Base-by-base conservation (phyloP, 53 echinoderm and acorn worm species). In the Arbacia lixula region DNA sequence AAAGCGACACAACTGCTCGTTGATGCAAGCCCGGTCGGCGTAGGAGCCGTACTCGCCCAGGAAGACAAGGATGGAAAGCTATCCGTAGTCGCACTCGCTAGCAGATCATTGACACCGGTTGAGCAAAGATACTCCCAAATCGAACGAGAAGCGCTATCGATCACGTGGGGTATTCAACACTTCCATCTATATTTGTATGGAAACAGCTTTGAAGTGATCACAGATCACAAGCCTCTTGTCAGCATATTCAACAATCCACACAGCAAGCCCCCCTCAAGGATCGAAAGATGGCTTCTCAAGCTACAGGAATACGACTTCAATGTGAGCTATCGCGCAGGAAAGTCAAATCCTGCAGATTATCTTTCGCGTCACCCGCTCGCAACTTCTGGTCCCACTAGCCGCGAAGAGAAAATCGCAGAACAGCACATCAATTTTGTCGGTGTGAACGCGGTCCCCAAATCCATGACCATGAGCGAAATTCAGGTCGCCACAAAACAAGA, bases 161-260 rank as follows among this genome's bases (percentile, higher is more conserved):
- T 90, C 16, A 80, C 65, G 26, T 88, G 82, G 80, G 89, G 39
- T 16, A 25, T 84, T 1, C 29, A 29, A 3, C 86, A 86, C 52
- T 91, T 91, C 53, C 86, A 88, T 20, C 41, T 93, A 12, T 91
- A 88, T 53, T 28, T 88, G 22, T 81, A 77, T 51, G 90, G 88
- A 8, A 83, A 55, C 31, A 39, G 56, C n/a, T 90, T 90, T 50
- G 60, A 36, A 20, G 84, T 89, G 3, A 46, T 83, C 16, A 90
- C 93, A 2, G 89, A 93, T 38, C 89, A 93, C 68, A 86, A 93
- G 76, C 90, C 93, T 2, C 90, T 90, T 17, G 56, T 92, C 30
- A 50, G 58, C 34, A 27, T 89, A 25, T 89, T 84, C 64, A 89
- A 89, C n/a, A n/a, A n/a, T n/a, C n/a, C n/a, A n/a, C n/a, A n/a